Conservation (phyloP, 2,113 vertebrate species). For the Brachypteracias leptosomus region DNA sequence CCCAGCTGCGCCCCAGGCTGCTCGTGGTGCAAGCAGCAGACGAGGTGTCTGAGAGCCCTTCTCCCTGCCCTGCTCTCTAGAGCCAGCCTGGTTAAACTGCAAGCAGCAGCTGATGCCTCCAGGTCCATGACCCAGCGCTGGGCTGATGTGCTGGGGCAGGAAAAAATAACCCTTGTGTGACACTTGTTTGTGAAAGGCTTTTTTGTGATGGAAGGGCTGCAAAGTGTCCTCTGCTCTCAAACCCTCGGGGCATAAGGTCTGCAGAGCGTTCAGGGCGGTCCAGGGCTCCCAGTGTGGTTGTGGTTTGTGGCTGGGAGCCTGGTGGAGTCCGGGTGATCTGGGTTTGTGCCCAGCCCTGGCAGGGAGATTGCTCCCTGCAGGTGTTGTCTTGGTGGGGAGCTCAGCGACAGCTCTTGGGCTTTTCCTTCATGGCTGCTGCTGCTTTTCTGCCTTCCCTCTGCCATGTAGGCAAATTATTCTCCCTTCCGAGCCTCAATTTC, state of each 20-base stretch:
- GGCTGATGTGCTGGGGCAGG: background rate
- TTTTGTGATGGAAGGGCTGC: background rate
- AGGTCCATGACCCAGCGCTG: background rate
- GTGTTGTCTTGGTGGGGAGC: fast-evolving
- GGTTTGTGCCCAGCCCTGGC: background rate
- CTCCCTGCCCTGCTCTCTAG: background rate
- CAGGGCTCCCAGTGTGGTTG: fast-evolving
- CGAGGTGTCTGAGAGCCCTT: background rate
- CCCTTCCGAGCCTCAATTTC: background rate
- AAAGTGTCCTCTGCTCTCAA: background rate
- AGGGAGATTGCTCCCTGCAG: background rate
- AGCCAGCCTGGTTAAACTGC: background rate
- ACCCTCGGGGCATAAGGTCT: fast-evolving
- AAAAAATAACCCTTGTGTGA: background rate
- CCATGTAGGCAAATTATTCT: background rate
- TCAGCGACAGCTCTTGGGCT: background rate
- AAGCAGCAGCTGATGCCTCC: background rate
- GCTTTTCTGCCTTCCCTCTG: background rate
- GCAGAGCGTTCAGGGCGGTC: fast-evolving
- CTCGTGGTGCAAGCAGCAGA: background rate
- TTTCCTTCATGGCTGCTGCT: background rate
- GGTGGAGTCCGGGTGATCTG: fast-evolving
- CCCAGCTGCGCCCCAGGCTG: background rate
- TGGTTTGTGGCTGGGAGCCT: background rate
- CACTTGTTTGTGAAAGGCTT: fast-evolving